These are phyloP conservation scores for Anguilla rostrata DNA, from an alignment of 2,113 vertebrate species.

Conservation along the genomic window DNA sequence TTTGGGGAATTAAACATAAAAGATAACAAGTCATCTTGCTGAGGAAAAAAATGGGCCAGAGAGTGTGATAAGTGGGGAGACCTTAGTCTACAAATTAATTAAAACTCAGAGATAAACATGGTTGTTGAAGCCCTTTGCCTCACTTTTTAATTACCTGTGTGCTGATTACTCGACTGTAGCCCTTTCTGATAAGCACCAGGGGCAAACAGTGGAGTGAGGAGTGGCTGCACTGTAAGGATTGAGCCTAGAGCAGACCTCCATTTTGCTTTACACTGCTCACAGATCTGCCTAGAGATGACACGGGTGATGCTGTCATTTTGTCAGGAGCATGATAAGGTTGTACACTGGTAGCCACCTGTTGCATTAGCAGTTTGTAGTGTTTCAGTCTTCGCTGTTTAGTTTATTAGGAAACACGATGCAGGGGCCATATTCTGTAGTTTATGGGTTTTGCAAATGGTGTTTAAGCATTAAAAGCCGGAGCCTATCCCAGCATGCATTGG, in stretches of 20 bases:
- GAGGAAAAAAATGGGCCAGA: slow-evolving; percentile 25
- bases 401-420: too few relatives aligned
- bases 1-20: neutral
- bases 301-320: neutral
- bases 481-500: too few relatives aligned
- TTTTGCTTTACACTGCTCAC: neutral
- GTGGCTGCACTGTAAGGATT: neutral
- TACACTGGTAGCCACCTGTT: too few relatives aligned
- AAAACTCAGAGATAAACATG: slow-evolving; percentile 46
- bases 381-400: too few relatives aligned
- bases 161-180: slow-evolving; percentile 12
- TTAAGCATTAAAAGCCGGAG: too few relatives aligned
- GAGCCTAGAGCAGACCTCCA: neutral
- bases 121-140: slow-evolving; percentile 33
- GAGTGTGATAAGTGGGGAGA: slow-evolving; percentile 15
- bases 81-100: slow-evolving; percentile 45
- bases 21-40: slow-evolving; percentile 21
- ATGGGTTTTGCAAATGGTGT: too few relatives aligned
- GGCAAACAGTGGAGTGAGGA: neutral
- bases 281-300: neutral
- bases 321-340: too few relatives aligned
- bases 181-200: neutral
- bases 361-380: too few relatives aligned
- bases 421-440: too few relatives aligned
- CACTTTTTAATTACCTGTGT: slow-evolving; percentile 42